Percentiles rank a stretch among this genome's conserved stretches.
These are phyloP conservation scores for Ormyrus rosae DNA, from an alignment of 2,888 invertebrate species.

Conservation along the genomic window DNA sequence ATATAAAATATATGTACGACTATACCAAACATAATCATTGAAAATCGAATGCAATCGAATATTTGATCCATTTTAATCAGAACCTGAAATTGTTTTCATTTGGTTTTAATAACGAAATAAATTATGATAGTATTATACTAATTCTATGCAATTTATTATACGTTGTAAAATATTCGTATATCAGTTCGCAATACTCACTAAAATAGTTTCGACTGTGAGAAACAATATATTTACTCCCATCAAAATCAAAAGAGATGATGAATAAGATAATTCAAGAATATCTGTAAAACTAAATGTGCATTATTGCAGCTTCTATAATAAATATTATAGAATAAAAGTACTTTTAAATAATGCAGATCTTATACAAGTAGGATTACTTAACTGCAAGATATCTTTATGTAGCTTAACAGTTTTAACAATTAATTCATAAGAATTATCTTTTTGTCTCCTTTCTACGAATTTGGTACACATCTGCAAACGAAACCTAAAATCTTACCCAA, in stretches of 20 bases:
- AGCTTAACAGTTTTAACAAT: slow-evolving; percentile 9
- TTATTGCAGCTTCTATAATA: too few relatives aligned
- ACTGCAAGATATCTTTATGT: slow-evolving; percentile 14
- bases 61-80: not conserved
- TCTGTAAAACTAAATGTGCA: slow-evolving; percentile 19
- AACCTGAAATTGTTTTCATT: too few relatives aligned
- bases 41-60: slow-evolving; percentile 3
- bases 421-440: slow-evolving; percentile 11
- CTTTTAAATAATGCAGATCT: too few relatives aligned
- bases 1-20: slow-evolving; percentile 26
- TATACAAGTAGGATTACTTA: not conserved
- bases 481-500: not conserved
- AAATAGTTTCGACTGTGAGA: not conserved
- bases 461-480: not conserved
- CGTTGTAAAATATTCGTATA: not conserved
- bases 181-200: slow-evolving; percentile 1
- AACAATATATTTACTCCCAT: slow-evolving; percentile 11
- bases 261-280: slow-evolving; percentile 24
- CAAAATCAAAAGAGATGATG: slow-evolving; percentile 8
- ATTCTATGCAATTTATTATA: too few relatives aligned
- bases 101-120: too few relatives aligned
- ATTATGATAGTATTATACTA: too few relatives aligned
- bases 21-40: slow-evolving; percentile 1
- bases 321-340: too few relatives aligned
- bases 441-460: not conserved